Evolutionary conservation across 1,140 invertebrate genomes (phyloP).

Genomic region (Heliconius eleuchia): DNA sequence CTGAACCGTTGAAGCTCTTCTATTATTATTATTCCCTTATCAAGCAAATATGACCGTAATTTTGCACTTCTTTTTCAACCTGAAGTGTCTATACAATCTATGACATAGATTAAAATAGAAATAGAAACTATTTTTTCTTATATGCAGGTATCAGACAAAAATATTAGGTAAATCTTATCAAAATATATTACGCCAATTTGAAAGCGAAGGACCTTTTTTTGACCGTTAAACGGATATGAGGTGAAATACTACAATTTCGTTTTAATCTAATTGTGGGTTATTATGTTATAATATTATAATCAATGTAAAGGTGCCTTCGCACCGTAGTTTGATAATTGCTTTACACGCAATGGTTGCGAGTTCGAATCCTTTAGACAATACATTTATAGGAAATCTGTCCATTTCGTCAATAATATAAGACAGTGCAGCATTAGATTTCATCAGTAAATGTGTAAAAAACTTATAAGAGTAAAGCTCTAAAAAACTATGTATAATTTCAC

Average conservation of each 20-base stretch:
- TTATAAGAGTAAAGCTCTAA: no score
- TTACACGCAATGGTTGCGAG: not conserved
- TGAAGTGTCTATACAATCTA: slow-evolving; percentile 14
- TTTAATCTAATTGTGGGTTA: not conserved
- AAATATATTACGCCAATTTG: not conserved
- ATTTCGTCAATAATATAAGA: no score
- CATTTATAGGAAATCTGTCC: not conserved
- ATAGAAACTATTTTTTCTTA: not conserved
- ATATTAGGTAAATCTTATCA: not conserved
- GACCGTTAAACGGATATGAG: no score
- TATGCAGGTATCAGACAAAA: not conserved
- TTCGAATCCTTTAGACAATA: not conserved
- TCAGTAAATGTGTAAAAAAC: no score
- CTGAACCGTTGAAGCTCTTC: not conserved
- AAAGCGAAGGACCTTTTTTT: no score
- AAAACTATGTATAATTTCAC: no score
- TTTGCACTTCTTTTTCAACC: slow-evolving; percentile 17
- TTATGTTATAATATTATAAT: not conserved
- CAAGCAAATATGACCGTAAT: slow-evolving; percentile 9
- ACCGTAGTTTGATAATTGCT: not conserved
- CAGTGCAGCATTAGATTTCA: no score
- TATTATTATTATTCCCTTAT: not conserved
- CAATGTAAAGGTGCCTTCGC: not conserved
- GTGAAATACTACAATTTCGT: not conserved
- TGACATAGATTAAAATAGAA: slow-evolving; percentile 20